Evolutionary conservation across 1,140 invertebrate species (phyloP).

Genomic region (Conus ventricosus): DNA sequence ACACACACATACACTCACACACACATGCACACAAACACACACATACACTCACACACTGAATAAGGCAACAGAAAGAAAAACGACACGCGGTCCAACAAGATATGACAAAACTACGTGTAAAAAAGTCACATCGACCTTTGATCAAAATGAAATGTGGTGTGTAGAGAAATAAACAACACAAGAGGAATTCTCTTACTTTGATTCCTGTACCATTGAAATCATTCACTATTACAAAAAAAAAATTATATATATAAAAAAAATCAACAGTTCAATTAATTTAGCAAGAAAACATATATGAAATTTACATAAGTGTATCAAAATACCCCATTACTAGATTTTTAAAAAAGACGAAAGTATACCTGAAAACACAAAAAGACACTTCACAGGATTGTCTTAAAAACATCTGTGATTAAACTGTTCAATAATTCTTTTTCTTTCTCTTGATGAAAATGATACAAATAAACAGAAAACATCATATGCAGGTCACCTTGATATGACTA

Average conservation of each 20-base stretch:
- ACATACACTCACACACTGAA: neutral
- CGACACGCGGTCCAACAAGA: neutral
- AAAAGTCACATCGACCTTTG: neutral
- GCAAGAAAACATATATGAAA: neutral
- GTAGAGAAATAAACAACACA: neutral
- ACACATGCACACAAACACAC: neutral
- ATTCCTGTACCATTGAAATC: too few species aligned
- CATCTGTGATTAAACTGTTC: neutral
- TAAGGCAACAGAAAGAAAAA: conserved; percentile 5
- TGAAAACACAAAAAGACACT: neutral
- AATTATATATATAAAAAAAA: neutral
- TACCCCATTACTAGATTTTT: too few species aligned
- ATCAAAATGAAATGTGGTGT: neutral
- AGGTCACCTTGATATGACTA: neutral
- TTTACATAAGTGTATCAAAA: too few species aligned
- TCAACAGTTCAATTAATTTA: neutral
- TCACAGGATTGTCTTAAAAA: neutral
- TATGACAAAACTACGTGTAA: neutral
- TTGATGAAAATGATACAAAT: neutral
- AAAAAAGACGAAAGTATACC: neutral
- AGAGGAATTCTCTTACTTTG: neutral
- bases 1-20: neutral
- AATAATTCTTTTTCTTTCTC: neutral
- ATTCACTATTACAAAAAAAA: neutral
- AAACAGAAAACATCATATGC: neutral